Percentiles rank a stretch among this genome's conserved stretches.
phyloP scores from a whole-genome alignment of 1,140 invertebrate genomes.

The Drosophila rhopaloa region DNA sequence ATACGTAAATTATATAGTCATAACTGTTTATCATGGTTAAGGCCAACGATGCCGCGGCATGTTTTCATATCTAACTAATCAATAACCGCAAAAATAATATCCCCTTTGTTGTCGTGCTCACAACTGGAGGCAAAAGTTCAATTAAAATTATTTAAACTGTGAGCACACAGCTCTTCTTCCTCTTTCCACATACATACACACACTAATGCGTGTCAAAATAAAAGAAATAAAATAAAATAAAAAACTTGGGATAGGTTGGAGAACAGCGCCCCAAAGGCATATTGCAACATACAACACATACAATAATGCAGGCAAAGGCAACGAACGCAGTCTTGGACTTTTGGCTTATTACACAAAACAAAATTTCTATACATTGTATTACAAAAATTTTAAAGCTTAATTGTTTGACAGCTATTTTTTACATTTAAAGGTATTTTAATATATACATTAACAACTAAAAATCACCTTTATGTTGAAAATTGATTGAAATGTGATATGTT shows the following conservation, averaged over 20 bases:
- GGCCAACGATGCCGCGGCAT: constrained; percentile 20
- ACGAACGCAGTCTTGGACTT: constrained; percentile 35
- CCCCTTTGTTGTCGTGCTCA: constrained; percentile 7
- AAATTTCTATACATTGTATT: not conserved
- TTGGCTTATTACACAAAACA: constrained; percentile 14
- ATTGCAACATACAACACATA: constrained; percentile 32
- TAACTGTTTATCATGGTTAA: constrained; percentile 31
- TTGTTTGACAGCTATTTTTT: too few species aligned
- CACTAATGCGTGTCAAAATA: constrained; percentile 70
- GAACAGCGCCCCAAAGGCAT: constrained; percentile 72
- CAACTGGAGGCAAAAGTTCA: constrained; percentile 72
- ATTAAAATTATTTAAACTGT: constrained; percentile 80
- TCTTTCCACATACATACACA: constrained; percentile 26
- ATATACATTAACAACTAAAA: not conserved
- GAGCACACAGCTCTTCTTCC: constrained; percentile 7
- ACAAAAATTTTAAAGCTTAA: not conserved
- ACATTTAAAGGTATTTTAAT: too few species aligned
- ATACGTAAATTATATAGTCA: constrained; percentile 46
- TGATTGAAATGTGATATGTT: too few species aligned
- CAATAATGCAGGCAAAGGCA: constrained; percentile 50
- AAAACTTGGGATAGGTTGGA: constrained; percentile 79
- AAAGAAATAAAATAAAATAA: constrained; percentile 3
- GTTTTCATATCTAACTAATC: constrained; percentile 68
- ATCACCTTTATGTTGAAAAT: not conserved
- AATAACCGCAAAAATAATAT: constrained; percentile 68